Conservation (phyloP, 2,113 vertebrate genomes). For the Lynx canadensis region DNA sequence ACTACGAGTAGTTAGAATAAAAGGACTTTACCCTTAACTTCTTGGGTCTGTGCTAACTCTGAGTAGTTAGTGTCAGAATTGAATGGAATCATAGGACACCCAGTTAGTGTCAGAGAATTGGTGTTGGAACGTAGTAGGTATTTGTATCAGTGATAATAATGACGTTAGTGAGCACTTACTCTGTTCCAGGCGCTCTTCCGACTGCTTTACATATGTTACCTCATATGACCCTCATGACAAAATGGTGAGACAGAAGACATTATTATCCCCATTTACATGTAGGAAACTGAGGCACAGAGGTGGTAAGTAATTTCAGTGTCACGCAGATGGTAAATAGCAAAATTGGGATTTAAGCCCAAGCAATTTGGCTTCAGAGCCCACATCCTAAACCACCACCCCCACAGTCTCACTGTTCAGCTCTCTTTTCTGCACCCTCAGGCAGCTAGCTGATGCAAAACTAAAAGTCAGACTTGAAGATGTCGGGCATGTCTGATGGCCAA, state of each 20-base stretch:
- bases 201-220: background rate
- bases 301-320: background rate
- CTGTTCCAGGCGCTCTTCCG: background rate
- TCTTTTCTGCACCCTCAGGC: background rate
- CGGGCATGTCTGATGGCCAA: background rate
- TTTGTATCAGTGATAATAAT: background rate
- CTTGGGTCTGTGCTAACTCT: background rate
- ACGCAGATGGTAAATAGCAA: background rate
- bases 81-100: background rate
- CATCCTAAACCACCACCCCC: rapidly evolving
- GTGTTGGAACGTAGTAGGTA: background rate
- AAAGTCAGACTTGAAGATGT: background rate
- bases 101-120: background rate
- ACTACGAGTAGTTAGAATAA: background rate
- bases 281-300: background rate
- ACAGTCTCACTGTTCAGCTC: background rate
- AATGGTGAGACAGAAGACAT: background rate
- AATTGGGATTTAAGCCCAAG: background rate
- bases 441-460: background rate
- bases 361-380: background rate
- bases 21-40: background rate
- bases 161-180: background rate
- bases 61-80: background rate
- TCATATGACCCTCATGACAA: background rate
- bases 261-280: background rate